Percentiles rank a stretch among this genome's conserved stretches.
Conservation (phyloP, 2,113 vertebrate species). For the Garra rufa region DNA sequence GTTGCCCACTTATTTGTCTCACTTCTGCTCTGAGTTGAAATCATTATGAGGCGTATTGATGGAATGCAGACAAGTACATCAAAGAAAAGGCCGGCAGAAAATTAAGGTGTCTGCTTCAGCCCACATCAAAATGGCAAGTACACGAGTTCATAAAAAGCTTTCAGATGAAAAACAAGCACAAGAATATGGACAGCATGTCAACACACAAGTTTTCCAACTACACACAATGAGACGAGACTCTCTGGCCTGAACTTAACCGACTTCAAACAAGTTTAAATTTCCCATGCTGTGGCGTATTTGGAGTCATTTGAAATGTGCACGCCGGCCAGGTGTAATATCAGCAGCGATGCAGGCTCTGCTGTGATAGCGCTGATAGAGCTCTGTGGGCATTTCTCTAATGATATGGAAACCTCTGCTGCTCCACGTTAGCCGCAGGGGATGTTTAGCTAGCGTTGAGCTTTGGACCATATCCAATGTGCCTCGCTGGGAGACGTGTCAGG, state of each 20-base stretch:
- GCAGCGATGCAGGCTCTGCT: neutral
- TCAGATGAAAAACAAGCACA: neutral
- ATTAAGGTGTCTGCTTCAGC: slow-evolving; percentile 32
- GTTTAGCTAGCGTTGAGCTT: slow-evolving; percentile 49
- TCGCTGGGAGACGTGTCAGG: slow-evolving; percentile 23
- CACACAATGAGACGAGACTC: neutral
- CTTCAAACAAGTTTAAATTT: slow-evolving; percentile 12
- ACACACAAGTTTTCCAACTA: neutral
- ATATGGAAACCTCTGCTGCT: slow-evolving; percentile 14
- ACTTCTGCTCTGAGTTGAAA: neutral
- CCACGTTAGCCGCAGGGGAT: slow-evolving; percentile 30
- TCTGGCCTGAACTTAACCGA: neutral
- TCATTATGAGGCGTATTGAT: slow-evolving; percentile 4
- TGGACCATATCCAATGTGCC: slow-evolving; percentile 37
- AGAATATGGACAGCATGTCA: neutral
- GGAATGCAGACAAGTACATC: slow-evolving; percentile 31
- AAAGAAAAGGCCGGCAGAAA: neutral
- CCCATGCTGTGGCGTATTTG: neutral
- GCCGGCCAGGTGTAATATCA: slow-evolving; percentile 11
- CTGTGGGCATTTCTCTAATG: slow-evolving; percentile 13
- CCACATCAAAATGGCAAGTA: slow-evolving; percentile 5
- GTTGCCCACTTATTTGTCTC: neutral
- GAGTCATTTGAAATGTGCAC: slow-evolving; percentile 2
- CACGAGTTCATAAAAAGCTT: neutral
- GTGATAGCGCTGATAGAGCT: slow-evolving; percentile 17